Evolutionary conservation across 2,888 invertebrate genomes (phyloP), one percentile per base, ranked within the genome.

Genomic region (Drosophila antonietae): DNA sequence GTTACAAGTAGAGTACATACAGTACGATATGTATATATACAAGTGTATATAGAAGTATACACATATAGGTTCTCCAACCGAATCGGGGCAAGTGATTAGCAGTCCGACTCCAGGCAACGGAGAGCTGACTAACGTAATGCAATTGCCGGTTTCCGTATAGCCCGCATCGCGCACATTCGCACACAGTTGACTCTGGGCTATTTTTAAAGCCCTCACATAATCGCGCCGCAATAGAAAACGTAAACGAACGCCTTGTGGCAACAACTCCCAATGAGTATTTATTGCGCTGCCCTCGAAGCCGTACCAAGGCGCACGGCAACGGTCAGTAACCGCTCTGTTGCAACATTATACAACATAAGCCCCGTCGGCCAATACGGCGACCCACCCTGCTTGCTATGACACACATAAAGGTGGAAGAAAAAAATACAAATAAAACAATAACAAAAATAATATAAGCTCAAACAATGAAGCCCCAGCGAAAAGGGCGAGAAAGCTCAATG

Each of bases 341-440:
- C 80, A 83, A 87, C 85, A 80, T 80, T 83, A 84, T 87, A 84
- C 83, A 84, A 87, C 77, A 75, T 75, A 72, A 83, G 76, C 82
- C 51, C 43, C 55, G 39, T 10, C 68, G 15, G 7, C 23, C 3
- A 28, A 41, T 23, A 46, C 35, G 10, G 18, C 57, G 66, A 71
- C 70, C 62, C 64, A 75, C 63, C 79, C 68, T 57, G 44, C 58
- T 15, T 15, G 35, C 58, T 62, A 66, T 83, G 83, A 87, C 88
- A 87, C 78, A 87, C 70, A 60, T 53, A 55, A 59, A 68, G 47
- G 57, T 64, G 68, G 64, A 73, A 71, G 53, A 68, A 67, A 37
- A 37, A 15, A 39, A 39, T 15, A 39, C 9, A 33, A 33, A 33
- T 33, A 3, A 33, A 33, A 33, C 33, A 10, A 7, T 2, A 41